Percentiles rank a stretch among this genome's conserved stretches.
These are phyloP conservation scores for Altica lythri DNA, from an alignment of 2,888 invertebrate genomes.

Conservation along the genomic window DNA sequence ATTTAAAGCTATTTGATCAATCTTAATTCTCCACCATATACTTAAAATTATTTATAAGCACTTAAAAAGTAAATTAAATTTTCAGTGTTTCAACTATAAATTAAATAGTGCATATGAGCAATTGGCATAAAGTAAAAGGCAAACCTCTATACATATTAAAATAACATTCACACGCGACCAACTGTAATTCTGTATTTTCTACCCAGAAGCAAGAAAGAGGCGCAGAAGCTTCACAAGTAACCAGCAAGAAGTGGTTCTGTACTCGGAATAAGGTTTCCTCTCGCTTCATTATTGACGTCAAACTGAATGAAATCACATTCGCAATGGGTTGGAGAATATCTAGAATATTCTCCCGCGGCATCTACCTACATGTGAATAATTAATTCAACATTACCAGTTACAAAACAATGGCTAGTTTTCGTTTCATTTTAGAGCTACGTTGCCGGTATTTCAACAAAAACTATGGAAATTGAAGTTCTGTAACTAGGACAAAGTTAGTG, in stretches of 20 bases:
- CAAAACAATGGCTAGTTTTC: slow-evolving; percentile 19
- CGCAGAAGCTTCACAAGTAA: not conserved
- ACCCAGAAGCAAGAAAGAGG: not conserved
- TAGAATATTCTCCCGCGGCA: slow-evolving; percentile 9
- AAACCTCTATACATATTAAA: slow-evolving; percentile 1
- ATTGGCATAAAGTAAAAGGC: too few species aligned
- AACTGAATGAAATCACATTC: slow-evolving; percentile 20
- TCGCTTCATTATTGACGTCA: slow-evolving; percentile 16
- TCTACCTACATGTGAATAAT: slow-evolving; percentile 4
- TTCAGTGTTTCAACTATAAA: too few species aligned
- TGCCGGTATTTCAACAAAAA: too few species aligned
- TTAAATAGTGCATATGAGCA: too few species aligned
- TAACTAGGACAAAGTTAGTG: too few species aligned
- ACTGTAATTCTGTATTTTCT: not conserved
- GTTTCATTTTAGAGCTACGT: too few species aligned
- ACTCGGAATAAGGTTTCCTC: slow-evolving; percentile 16
- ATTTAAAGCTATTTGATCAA: too few species aligned
- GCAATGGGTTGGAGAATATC: slow-evolving; percentile 11
- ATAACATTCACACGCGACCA: not conserved
- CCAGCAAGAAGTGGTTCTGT: slow-evolving; percentile 16
- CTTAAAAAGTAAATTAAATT: too few species aligned
- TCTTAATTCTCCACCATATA: too few species aligned
- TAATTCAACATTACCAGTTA: not conserved
- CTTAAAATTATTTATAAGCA: too few species aligned
- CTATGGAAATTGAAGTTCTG: too few species aligned